Evolutionary conservation across 1,140 invertebrate genomes (phyloP).

Genomic region (Agrilus planipennis): DNA sequence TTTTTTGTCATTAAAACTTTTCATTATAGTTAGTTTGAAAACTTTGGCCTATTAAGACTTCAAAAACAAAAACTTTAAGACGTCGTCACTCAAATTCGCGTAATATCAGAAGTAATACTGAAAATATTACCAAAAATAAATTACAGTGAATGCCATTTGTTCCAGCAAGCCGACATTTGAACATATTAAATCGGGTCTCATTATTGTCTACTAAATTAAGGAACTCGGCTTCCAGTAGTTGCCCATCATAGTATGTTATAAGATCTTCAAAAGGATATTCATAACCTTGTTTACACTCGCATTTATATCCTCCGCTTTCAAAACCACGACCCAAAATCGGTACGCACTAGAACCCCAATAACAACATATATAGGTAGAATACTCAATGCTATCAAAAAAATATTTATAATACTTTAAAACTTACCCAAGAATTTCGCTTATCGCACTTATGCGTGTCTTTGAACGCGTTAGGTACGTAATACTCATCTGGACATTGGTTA

Average conservation of each 20-base stretch:
- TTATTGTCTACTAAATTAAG: constrained; percentile 68
- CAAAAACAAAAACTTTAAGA: no score
- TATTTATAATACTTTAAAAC: no score
- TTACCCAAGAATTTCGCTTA: constrained; percentile 82
- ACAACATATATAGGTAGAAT: no score
- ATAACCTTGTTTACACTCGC: constrained; percentile 92
- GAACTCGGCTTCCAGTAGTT: constrained; percentile 91
- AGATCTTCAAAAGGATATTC: constrained; percentile 94
- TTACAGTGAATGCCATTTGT: constrained; percentile 39
- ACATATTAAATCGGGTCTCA: constrained; percentile 74
- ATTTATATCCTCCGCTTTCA: constrained; percentile 93
- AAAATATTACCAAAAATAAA: no score
- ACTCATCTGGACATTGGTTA: constrained; percentile 88
- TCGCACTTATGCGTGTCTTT: constrained; percentile 94
- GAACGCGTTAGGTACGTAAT: constrained; percentile 84
- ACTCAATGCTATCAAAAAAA: no score
- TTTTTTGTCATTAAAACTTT: no score
- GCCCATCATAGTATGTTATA: constrained; percentile 93
- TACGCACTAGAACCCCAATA: constrained; percentile 76
- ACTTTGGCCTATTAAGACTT: no score
- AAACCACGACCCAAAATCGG: constrained; percentile 85
- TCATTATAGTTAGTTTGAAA: no score
- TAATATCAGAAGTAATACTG: no score
- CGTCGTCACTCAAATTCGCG: no score
- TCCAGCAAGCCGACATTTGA: constrained; percentile 81